A percentile compares a stretch with the other conserved stretches of the same genome.
These are phyloP conservation scores for Heliconius ismenius DNA, from an alignment of 2,888 invertebrate genomes.

Conservation along the genomic window DNA sequence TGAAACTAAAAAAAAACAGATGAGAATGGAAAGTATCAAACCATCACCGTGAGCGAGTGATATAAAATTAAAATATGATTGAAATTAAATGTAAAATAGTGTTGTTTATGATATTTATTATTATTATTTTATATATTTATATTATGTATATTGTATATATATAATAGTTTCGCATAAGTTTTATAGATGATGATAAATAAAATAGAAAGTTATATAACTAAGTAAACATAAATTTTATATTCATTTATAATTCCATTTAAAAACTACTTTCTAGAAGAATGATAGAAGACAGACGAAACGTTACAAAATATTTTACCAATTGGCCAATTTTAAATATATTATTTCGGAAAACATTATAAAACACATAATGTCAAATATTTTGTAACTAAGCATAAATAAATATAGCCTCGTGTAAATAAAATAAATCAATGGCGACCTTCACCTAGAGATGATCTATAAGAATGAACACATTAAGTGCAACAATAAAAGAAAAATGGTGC, in stretches of 20 bases:
- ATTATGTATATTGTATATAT: not conserved
- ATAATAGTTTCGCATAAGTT: not conserved
- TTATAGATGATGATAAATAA: slow-evolving; percentile 7
- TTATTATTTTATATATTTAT: not conserved
- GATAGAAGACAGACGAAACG: slow-evolving; percentile 8
- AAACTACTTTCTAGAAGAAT: slow-evolving; percentile 24
- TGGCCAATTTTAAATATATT: not conserved
- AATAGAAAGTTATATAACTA: slow-evolving; percentile 1
- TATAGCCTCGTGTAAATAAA: slow-evolving; percentile 25
- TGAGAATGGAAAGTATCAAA: slow-evolving; percentile 69
- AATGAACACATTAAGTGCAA: slow-evolving; percentile 67
- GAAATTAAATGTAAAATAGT: not conserved
- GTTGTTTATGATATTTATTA: slow-evolving; percentile 7
- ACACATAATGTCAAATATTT: slow-evolving; percentile 24
- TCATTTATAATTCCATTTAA: slow-evolving; percentile 4
- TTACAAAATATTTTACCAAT: slow-evolving; percentile 19
- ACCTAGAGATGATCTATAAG: slow-evolving; percentile 55
- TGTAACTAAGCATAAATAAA: slow-evolving; percentile 27
- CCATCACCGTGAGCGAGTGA: slow-evolving; percentile 72
- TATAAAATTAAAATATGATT: slow-evolving; percentile 18
- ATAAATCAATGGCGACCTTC: slow-evolving; percentile 57
- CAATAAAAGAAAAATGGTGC: slow-evolving; percentile 64
- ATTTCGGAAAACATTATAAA: not conserved
- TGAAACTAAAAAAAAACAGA: slow-evolving; percentile 55
- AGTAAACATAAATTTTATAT: not conserved